Percentiles rank a stretch among this genome's conserved stretches.
Evolutionary conservation across 2,113 vertebrate genomes (phyloP).

Genomic region (Podarcis raffonei): DNA sequence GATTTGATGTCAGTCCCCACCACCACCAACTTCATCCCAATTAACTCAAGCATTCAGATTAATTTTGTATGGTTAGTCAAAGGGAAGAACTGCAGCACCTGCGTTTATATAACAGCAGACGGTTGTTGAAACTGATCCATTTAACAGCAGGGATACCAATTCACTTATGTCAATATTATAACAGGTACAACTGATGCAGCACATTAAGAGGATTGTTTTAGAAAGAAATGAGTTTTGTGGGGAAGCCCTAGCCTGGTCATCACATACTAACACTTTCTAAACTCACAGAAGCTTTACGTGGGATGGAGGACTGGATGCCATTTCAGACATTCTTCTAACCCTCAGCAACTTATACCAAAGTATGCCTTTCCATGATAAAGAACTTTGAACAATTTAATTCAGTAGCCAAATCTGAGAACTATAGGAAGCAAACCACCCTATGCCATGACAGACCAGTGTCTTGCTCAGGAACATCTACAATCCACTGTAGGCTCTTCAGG

Average conservation of each 20-base stretch:
- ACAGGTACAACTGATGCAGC: not conserved
- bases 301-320: not conserved
- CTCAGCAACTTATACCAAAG: not conserved
- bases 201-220: not conserved
- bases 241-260: not conserved
- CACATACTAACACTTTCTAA: not conserved
- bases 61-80: constrained; percentile 58
- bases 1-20: constrained; percentile 44
- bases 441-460: too few relatives aligned
- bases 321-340: not conserved
- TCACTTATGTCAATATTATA: not conserved
- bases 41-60: constrained; percentile 69
- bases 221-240: not conserved
- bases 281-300: not conserved
- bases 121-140: not conserved
- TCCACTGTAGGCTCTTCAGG: too few relatives aligned
- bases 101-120: not conserved
- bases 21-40: constrained; percentile 53
- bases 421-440: too few relatives aligned
- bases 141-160: not conserved
- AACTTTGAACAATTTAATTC: not conserved
- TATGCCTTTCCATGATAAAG: not conserved
- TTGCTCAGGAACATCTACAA: too few relatives aligned
- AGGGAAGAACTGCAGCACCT: constrained; percentile 35
- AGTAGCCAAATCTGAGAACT: too few relatives aligned